Conservation (phyloP, 2,797 vertebrate genomes). For the Caiman crocodilus region DNA sequence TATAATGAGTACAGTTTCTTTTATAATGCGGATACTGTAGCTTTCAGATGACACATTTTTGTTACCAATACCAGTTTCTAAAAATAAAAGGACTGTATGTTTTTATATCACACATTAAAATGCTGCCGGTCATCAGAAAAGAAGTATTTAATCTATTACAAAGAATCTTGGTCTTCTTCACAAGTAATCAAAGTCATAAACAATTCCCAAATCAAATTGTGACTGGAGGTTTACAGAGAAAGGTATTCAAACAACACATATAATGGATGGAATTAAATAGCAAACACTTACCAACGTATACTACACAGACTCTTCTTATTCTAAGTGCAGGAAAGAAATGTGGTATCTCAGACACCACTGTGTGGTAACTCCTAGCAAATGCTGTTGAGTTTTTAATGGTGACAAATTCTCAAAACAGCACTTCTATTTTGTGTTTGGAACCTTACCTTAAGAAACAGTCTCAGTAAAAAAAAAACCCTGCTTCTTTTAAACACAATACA, state of each 20-base stretch:
- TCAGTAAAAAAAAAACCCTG: neutral
- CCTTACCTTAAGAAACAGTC: slow-evolving; percentile 37
- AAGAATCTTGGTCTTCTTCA: slow-evolving; percentile 59
- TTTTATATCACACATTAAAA: slow-evolving; percentile 40
- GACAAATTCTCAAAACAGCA: slow-evolving; percentile 68
- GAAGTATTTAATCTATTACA: slow-evolving; percentile 6
- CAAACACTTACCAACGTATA: slow-evolving; percentile 71
- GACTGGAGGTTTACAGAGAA: slow-evolving; percentile 55
- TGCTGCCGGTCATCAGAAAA: neutral
- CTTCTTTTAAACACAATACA: slow-evolving; percentile 26
- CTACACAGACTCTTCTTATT: slow-evolving; percentile 57
- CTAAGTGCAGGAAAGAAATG: slow-evolving; percentile 50
- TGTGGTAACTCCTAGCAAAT: slow-evolving; percentile 76
- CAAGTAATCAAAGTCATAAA: slow-evolving; percentile 60
- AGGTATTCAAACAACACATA: slow-evolving; percentile 60
- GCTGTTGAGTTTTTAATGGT: slow-evolving; percentile 66
- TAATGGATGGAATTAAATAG: slow-evolving; percentile 53
- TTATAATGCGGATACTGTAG: slow-evolving; percentile 70
- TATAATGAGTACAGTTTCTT: slow-evolving; percentile 53
- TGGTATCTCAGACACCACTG: slow-evolving; percentile 70
- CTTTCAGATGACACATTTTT: slow-evolving; percentile 67
- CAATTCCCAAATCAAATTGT: slow-evolving; percentile 59
- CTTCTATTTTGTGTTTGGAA: slow-evolving; percentile 51
- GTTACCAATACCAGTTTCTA: slow-evolving; percentile 23
- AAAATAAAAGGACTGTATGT: slow-evolving; percentile 18